phyloP scores from a whole-genome alignment of 2,113 vertebrate genomes.

The Polyodon spathula region DNA sequence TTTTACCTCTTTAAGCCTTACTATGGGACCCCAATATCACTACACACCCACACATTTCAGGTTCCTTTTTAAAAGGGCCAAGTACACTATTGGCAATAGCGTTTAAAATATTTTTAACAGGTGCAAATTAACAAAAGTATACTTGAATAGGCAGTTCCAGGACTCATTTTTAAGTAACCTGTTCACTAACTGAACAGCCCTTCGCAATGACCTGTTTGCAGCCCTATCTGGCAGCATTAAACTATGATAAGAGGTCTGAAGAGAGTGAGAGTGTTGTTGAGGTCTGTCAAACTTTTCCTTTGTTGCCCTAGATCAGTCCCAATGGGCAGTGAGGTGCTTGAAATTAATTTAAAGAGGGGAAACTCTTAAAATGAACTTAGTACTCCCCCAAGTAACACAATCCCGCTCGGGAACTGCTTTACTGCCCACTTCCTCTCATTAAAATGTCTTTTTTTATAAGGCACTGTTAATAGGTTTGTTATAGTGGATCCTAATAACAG shows the following conservation, averaged over 20 bases:
- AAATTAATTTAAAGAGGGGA: constrained; percentile 20
- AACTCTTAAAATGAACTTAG: constrained; percentile 45
- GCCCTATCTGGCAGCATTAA: constrained; percentile 2
- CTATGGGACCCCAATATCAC: too few species aligned
- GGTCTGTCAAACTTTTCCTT: constrained; percentile 42
- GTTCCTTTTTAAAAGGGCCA: too few species aligned
- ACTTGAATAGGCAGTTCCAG: too few species aligned
- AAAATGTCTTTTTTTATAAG: constrained; percentile 31
- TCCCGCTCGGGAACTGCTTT: constrained; percentile 32
- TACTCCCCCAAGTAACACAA: constrained; percentile 39
- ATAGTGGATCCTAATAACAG: constrained; percentile 42
- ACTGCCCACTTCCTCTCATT: constrained; percentile 31
- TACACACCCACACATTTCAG: too few species aligned
- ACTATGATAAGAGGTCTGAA: constrained; percentile 19
- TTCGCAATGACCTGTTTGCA: too few species aligned
- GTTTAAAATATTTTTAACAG: too few species aligned
- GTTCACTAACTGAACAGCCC: too few species aligned
- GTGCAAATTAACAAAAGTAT: too few species aligned
- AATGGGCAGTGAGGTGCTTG: constrained; percentile 48
- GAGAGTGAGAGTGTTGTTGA: constrained; percentile 41
- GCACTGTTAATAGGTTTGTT: constrained; percentile 41
- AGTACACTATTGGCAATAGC: too few species aligned
- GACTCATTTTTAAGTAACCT: too few species aligned
- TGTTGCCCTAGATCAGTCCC: constrained; percentile 30
- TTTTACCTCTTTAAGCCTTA: too few species aligned